A percentile compares a stretch with the other conserved stretches of the same genome.
phyloP scores from a whole-genome alignment of 2,888 invertebrate genomes.

The Entomobrya proxima region DNA sequence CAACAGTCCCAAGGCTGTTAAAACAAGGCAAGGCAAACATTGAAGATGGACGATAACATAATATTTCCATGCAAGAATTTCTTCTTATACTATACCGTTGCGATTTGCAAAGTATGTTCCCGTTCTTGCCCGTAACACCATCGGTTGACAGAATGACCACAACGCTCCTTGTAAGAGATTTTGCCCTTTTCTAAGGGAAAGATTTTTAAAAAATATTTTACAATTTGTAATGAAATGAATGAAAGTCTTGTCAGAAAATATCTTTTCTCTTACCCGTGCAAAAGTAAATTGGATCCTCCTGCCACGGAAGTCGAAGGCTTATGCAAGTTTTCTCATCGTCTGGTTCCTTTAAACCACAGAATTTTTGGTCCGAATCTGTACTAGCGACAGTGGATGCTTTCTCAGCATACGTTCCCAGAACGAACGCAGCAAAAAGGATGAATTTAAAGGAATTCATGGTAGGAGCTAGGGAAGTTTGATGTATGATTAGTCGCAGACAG shows the following conservation, averaged over 20 bases:
- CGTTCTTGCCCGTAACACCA: slow-evolving; percentile 56
- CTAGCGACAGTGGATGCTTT: neutral
- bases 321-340: slow-evolving; percentile 68
- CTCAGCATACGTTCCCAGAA: slow-evolving; percentile 24
- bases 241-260: neutral
- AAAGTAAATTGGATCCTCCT: slow-evolving; percentile 69
- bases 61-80: too few relatives aligned
- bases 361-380: too few relatives aligned
- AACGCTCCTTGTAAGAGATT: slow-evolving; percentile 64
- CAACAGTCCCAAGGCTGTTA: slow-evolving; percentile 71
- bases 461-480: neutral
- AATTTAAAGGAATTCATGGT: neutral
- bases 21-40: neutral
- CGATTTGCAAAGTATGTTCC: slow-evolving; percentile 62
- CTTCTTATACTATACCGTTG: slow-evolving; percentile 56
- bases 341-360: slow-evolving; percentile 60
- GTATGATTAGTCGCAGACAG: too few relatives aligned
- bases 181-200: slow-evolving; percentile 66
- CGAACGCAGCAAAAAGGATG: neutral
- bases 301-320: slow-evolving; percentile 69
- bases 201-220: neutral
- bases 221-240: neutral
- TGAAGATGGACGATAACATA: neutral
- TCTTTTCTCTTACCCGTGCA: slow-evolving; percentile 60
- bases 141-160: slow-evolving; percentile 43